phyloP scores from a whole-genome alignment of 2,113 vertebrate species.

The Grallaria varia region DNA sequence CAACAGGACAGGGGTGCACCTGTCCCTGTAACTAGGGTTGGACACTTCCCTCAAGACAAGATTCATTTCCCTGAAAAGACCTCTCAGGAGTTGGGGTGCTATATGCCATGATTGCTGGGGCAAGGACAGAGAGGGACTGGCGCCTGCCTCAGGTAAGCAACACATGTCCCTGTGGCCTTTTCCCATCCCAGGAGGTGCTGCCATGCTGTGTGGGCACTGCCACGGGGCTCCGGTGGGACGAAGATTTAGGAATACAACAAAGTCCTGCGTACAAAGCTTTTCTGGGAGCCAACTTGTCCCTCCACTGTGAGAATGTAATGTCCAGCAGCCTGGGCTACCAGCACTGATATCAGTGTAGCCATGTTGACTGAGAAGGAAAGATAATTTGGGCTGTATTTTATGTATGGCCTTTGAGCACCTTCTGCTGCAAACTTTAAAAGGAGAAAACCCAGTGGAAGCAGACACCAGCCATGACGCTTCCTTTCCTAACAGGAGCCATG shows the following conservation, averaged over 20 bases:
- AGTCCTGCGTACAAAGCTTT: background rate
- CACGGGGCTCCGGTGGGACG: background rate
- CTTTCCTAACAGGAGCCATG: background rate
- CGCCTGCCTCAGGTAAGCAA: background rate
- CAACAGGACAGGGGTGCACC: background rate
- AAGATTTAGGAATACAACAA: background rate
- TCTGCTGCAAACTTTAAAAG: background rate
- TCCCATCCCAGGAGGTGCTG: background rate
- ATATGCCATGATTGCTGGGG: background rate
- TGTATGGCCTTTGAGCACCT: background rate
- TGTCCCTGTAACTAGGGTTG: background rate
- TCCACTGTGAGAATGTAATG: background rate
- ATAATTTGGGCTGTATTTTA: background rate
- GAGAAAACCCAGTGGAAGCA: background rate
- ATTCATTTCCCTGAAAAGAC: background rate
- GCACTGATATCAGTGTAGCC: background rate
- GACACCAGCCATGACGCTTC: background rate
- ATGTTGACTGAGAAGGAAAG: background rate
- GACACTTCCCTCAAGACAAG: background rate
- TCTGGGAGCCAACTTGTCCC: background rate
- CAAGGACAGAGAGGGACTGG: too few relatives aligned
- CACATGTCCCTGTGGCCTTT: too few relatives aligned
- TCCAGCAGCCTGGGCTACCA: background rate
- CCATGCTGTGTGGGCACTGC: rapidly evolving
- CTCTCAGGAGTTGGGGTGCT: background rate